Evolutionary conservation across 2,888 invertebrate species (phyloP).

Genomic region (Epinotia ramella): DNA sequence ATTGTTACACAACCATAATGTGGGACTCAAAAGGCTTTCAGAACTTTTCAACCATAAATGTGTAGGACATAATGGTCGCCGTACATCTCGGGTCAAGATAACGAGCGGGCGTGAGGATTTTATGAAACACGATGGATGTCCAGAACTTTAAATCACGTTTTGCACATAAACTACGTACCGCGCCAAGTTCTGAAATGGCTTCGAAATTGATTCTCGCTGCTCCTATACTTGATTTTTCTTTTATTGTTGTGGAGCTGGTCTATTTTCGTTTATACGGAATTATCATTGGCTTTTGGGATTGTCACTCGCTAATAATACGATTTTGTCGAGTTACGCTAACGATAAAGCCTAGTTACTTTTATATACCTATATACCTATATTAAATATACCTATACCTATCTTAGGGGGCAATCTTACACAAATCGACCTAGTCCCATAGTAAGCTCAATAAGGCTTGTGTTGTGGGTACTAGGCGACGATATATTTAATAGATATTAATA

Average conservation of each 20-base stretch:
- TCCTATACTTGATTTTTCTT: slow-evolving; percentile 13
- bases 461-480: no score
- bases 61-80: slow-evolving; percentile 30
- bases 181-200: slow-evolving; percentile 36
- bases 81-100: slow-evolving; percentile 25
- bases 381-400: no score
- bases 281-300: not conserved
- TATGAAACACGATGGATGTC: slow-evolving; percentile 38
- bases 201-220: slow-evolving; percentile 22
- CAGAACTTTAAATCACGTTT: slow-evolving; percentile 41
- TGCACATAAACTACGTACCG: slow-evolving; percentile 17
- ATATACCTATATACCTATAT: no score
- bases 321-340: no score
- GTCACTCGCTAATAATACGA: not conserved
- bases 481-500: no score
- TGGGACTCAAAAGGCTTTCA: slow-evolving; percentile 29
- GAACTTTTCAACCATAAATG: slow-evolving; percentile 43
- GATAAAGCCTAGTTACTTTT: no score
- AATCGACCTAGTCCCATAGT: no score
- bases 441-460: no score
- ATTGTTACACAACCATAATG: slow-evolving; percentile 15
- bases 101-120: slow-evolving; percentile 41
- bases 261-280: not conserved
- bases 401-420: no score
- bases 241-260: not conserved